Evolutionary conservation across 1,140 invertebrate genomes (phyloP).

Genomic region (Trialeurodes vaporariorum): DNA sequence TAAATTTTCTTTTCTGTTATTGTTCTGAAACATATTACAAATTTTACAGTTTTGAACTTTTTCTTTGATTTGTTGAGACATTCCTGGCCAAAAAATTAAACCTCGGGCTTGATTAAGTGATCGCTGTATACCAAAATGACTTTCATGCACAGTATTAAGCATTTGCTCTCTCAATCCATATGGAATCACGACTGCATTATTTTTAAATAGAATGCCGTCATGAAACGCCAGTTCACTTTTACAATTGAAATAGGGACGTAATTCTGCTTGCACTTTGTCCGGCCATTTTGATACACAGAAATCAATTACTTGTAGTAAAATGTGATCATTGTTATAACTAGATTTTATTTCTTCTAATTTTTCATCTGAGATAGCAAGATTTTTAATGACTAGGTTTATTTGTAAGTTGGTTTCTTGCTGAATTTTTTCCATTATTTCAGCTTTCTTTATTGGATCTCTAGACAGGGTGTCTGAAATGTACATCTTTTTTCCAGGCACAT

Average conservation of each 20-base stretch:
- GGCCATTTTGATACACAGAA: conserved; percentile 21
- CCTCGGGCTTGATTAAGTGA: conserved; percentile 31
- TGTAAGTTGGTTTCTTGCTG: conserved; percentile 11
- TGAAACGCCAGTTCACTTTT: conserved; percentile 28
- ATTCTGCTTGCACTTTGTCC: conserved; percentile 25
- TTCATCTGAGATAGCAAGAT: conserved; percentile 14
- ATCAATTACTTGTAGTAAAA: conserved; percentile 16
- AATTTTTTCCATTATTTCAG: conserved; percentile 22
- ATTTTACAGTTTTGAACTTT: conserved; percentile 31
- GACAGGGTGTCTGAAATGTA: conserved; percentile 36
- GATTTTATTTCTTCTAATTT: conserved; percentile 26
- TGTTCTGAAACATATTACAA: conserved; percentile 28
- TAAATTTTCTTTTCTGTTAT: conserved; percentile 31
- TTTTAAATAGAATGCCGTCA: conserved; percentile 32
- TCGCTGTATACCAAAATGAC: conserved; percentile 37
- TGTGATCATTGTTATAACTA: conserved; percentile 25
- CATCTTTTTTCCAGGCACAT: conserved; percentile 35
- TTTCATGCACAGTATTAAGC: conserved; percentile 33
- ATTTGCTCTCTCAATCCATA: conserved; percentile 28
- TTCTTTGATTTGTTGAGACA: conserved; percentile 35
- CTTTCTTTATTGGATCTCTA: conserved; percentile 25
- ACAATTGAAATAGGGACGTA: conserved; percentile 27
- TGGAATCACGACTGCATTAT: conserved; percentile 32
- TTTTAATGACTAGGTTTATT: conserved; percentile 3
- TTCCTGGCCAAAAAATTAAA: conserved; percentile 35